Evolutionary conservation across 2,113 vertebrate genomes (phyloP).

Genomic region (Galeopterus variegatus): DNA sequence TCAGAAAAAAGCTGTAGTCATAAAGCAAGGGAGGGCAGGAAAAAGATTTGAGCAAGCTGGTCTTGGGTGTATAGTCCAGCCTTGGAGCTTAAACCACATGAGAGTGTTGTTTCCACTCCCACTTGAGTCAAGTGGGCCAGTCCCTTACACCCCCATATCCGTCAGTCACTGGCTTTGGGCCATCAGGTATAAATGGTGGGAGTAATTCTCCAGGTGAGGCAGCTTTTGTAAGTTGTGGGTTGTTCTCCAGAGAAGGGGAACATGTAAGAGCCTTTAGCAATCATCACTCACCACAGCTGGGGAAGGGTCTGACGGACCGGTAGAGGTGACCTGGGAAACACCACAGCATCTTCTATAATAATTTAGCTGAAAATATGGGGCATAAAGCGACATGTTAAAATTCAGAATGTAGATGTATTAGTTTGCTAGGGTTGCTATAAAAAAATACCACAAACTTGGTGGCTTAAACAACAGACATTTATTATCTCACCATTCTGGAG

Average conservation of each 20-base stretch:
- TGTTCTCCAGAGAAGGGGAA: not conserved
- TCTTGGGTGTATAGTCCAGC: rapidly evolving
- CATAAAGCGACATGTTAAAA: not conserved
- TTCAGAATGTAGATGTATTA: not conserved
- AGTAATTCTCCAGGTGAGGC: not conserved
- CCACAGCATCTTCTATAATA: rapidly evolving
- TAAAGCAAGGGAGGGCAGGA: not conserved
- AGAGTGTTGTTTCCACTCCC: rapidly evolving
- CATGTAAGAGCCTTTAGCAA: no score
- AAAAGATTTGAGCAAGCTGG: not conserved
- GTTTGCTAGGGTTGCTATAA: no score
- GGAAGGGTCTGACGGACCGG: no score
- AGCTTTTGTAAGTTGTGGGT: not conserved
- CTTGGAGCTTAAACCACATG: no score
- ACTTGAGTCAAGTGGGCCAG: no score
- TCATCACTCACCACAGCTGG: no score
- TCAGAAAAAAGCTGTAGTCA: no score
- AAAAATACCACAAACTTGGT: not conserved
- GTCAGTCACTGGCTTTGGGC: no score
- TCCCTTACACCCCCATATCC: rapidly evolving
- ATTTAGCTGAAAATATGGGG: no score
- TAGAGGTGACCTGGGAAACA: not conserved
- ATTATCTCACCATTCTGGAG: not conserved
- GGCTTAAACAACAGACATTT: not conserved
- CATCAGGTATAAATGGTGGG: not conserved